These are phyloP conservation scores for Corynorhinus townsendii DNA, from an alignment of 2,113 vertebrate species.

Conservation along the genomic window DNA sequence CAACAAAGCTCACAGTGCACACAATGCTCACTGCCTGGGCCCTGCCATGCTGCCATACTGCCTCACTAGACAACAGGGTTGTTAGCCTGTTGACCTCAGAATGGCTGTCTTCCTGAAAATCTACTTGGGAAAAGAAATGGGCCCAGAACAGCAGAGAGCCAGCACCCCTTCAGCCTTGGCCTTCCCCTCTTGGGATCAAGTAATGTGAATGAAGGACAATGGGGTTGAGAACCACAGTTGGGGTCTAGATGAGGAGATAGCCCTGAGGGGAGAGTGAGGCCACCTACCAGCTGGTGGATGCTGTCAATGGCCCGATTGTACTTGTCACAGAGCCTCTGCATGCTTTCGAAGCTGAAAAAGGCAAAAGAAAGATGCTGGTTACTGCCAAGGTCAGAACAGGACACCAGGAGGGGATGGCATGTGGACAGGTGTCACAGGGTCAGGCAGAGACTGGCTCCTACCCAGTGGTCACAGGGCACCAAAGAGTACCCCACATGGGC, in stretches of 20 bases:
- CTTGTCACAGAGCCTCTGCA: constrained; percentile 99
- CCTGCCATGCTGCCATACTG: background rate
- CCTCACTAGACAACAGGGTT: background rate
- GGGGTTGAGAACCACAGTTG: background rate
- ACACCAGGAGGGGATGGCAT: background rate
- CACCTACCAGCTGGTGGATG: constrained; percentile 97
- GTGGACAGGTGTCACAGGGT: background rate
- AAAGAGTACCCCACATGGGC: background rate
- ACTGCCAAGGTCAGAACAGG: background rate
- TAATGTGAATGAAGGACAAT: background rate
- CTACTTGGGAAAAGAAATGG: background rate
- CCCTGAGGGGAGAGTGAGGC: background rate
- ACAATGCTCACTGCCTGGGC: background rate
- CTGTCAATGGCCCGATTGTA: constrained; percentile 99
- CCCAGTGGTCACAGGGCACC: background rate
- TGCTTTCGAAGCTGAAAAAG: constrained; percentile 94
- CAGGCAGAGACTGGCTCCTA: background rate
- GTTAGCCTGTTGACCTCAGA: background rate
- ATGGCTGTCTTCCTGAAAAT: background rate
- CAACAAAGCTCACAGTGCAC: background rate
- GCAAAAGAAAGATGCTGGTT: background rate
- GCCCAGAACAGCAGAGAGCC: background rate
- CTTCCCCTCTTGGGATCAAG: background rate
- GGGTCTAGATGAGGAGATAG: background rate
- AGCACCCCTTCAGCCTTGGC: background rate